Conservation (phyloP, 2,113 vertebrate species). For the Prionailurus bengalensis region DNA sequence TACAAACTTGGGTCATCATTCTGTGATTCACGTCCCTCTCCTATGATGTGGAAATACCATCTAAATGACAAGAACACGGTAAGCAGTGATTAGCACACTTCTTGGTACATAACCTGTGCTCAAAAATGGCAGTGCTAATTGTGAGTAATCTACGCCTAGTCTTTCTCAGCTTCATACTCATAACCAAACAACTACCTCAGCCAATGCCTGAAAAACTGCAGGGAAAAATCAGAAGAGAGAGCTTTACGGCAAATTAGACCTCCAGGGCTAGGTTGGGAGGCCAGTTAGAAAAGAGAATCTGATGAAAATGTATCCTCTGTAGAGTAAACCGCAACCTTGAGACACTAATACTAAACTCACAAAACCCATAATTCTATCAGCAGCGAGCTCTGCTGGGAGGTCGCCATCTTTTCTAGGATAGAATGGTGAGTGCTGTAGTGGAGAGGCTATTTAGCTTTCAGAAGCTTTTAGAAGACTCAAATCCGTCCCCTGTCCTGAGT, state of each 20-base stretch:
- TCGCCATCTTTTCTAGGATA: not conserved
- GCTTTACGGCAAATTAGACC: not conserved
- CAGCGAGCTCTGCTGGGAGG: not conserved
- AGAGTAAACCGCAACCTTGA: not conserved
- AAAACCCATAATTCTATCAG: conserved; percentile 24
- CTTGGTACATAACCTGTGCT: rapidly evolving
- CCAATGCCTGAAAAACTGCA: not conserved
- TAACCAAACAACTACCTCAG: not conserved
- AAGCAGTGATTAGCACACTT: not conserved
- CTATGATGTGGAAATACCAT: not conserved
- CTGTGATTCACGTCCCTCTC: not conserved
- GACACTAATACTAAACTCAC: not conserved
- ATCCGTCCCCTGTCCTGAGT: not conserved
- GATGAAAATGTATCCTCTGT: not conserved
- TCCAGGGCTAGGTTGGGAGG: not conserved
- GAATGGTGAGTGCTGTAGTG: not conserved
- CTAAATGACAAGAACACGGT: not conserved
- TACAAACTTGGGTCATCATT: not conserved
- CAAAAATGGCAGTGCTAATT: not conserved
- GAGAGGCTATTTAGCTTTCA: not conserved
- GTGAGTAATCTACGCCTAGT: not conserved
- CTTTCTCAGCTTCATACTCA: not conserved
- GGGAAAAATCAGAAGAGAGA: not conserved
- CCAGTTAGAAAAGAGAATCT: not conserved
- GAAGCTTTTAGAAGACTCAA: not conserved